Percentiles rank a stretch among this genome's conserved stretches.
These are phyloP conservation scores for Pseudolaguvia tuberculata DNA, from an alignment of 2,113 vertebrate genomes.

Conservation along the genomic window DNA sequence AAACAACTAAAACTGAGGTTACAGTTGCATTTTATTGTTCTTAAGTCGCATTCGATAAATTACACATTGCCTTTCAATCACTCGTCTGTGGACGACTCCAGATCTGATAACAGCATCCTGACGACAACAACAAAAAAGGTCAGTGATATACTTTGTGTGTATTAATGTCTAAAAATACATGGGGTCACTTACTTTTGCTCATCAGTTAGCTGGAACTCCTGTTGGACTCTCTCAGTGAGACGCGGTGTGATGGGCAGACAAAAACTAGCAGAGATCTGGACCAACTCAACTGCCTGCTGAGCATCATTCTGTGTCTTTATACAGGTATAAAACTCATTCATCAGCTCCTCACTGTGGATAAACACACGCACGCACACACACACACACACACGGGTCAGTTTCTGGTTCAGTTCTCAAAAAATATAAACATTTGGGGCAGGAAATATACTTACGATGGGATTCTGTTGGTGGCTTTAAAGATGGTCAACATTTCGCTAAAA, in stretches of 20 bases:
- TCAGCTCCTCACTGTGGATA: slow-evolving; percentile 69
- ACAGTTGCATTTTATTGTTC: slow-evolving; percentile 3
- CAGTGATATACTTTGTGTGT: not conserved
- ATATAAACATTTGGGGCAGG: not conserved
- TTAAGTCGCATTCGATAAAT: slow-evolving; percentile 13
- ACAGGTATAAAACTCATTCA: slow-evolving; percentile 71
- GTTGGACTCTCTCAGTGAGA: slow-evolving; percentile 58
- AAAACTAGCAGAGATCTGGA: slow-evolving; percentile 75
- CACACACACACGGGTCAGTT: too few relatives aligned
- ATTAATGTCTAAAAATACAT: not conserved
- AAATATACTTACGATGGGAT: slow-evolving; percentile 77
- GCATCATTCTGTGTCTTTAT: slow-evolving; percentile 55
- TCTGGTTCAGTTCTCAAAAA: not conserved
- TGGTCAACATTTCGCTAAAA: slow-evolving; percentile 75
- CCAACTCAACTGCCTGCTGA: slow-evolving; percentile 72
- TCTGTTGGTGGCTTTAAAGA: slow-evolving; percentile 75
- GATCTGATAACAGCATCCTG: slow-evolving; percentile 57
- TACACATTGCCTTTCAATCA: slow-evolving; percentile 43
- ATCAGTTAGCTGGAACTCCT: slow-evolving; percentile 69
- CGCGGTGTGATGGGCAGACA: slow-evolving; percentile 63
- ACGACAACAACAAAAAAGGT: not conserved
- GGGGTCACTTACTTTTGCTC: slow-evolving; percentile 74
- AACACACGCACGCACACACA: slow-evolving; percentile 21
- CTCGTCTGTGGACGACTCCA: slow-evolving; percentile 47
- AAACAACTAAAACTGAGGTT: not conserved